Base-by-base conservation (phyloP, 2,888 invertebrate genomes). In the Galeruca laticollis region DNA sequence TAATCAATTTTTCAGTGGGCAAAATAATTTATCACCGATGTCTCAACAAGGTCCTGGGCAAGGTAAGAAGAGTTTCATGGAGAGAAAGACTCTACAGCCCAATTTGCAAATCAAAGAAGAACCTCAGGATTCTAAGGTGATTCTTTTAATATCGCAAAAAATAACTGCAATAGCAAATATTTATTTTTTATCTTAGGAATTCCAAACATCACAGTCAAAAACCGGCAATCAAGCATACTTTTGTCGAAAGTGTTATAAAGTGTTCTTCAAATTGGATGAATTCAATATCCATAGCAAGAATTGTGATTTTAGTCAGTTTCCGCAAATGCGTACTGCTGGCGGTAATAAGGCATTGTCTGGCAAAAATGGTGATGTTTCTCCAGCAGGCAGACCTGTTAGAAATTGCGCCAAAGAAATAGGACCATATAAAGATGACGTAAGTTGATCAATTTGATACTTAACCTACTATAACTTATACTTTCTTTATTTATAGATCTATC, bases 191-290 rank as follows among this genome's bases (percentile, higher is more conserved):
- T 43, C 43, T 66, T 60, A 66, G 66, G 75, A 78, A 13, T 60
- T 76, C n/a, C 73, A 77, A 9, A 76, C 77, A 4, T 75, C 79
- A 10, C 78, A 77, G 33, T 76, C 71, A 40, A 82, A 78, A 69
- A 76, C 76, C 8, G 79, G 82, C 61, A 85, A 82, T 68, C 85
- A 86, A 71, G 85, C 85, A 1, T 86, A 84, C 73, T 86, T 85
- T 72, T 86, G 86, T 71, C 77, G 82, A 62, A 86, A 86, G 76
- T 86, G 86, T 71, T 86, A 85, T 74, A 84, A 85, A 76, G 82
- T 79, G 51, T 86, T 86, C 75, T 84, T 84, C 72, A 85, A 84
- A 73, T 73, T 86, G 64, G 84, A 84, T 72, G 85, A 85, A 71
- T 86, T 84, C 73, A 85, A 85, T 68, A 75, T 81, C n/a, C 86